Percentiles rank a stretch among this genome's conserved stretches.
Conservation (phyloP, 1,140 invertebrate species). For the Tetragnatha versicolor region DNA sequence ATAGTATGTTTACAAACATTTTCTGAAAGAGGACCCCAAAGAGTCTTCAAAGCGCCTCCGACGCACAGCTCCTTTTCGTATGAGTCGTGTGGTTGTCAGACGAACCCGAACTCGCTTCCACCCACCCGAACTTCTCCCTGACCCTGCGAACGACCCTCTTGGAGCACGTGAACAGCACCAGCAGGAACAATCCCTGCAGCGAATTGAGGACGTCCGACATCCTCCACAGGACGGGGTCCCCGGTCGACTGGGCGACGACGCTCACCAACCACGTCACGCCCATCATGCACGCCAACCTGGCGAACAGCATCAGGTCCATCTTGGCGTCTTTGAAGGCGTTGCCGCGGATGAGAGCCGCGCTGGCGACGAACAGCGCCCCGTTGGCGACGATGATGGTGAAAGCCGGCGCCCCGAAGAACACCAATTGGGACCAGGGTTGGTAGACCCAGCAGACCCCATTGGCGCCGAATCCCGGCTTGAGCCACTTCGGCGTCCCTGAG, state of each 20-base stretch:
- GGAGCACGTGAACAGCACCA: constrained; percentile 68
- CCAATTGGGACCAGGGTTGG: constrained; percentile 65
- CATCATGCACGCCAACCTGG: constrained; percentile 65
- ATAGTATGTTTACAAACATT: too few relatives aligned
- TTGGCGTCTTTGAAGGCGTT: constrained; percentile 60
- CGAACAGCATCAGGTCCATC: constrained; percentile 68
- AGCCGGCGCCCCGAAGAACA: constrained; percentile 69
- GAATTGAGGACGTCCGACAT: constrained; percentile 69
- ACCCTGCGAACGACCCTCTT: constrained; percentile 9
- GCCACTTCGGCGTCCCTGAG: constrained; percentile 59
- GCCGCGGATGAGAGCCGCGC: constrained; percentile 66
- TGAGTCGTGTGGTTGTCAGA: too few relatives aligned
- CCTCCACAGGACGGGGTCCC: constrained; percentile 62
- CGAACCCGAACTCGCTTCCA: too few relatives aligned
- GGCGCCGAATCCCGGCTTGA: constrained; percentile 66
- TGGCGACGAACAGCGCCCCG: constrained; percentile 67
- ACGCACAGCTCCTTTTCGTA: too few relatives aligned
- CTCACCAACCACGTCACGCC: constrained; percentile 69
- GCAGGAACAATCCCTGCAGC: constrained; percentile 70
- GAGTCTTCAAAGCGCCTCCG: too few relatives aligned
- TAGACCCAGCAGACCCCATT: constrained; percentile 68
- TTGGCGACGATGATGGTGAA: constrained; percentile 66
- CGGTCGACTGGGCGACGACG: constrained; percentile 61
- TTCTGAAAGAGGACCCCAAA: too few relatives aligned
- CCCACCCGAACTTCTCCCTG: background rate